phyloP scores from a whole-genome alignment of 2,888 invertebrate genomes.

The Eueremaeus valkanovi region DNA sequence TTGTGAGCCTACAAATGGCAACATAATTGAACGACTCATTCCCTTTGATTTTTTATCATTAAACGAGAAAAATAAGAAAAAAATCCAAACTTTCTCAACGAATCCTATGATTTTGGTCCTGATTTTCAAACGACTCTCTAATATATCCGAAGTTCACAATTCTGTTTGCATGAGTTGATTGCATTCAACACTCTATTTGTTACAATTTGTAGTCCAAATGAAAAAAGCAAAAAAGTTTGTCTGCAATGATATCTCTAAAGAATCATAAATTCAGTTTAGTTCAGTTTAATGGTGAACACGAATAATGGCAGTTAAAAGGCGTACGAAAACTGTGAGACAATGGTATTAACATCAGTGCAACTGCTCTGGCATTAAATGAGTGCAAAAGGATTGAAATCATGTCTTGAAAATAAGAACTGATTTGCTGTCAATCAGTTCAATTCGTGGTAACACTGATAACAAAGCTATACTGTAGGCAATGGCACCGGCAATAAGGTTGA shows the following conservation, averaged over 20 bases:
- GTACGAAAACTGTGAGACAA: background rate
- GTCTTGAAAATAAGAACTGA: background rate
- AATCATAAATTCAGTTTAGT: slow-evolving; percentile 25
- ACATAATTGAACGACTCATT: slow-evolving; percentile 18
- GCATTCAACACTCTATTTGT: slow-evolving; percentile 20
- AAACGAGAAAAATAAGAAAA: background rate
- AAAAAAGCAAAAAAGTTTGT: background rate
- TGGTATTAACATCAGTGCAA: background rate
- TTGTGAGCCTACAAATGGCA: background rate
- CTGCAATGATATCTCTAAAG: slow-evolving; percentile 25
- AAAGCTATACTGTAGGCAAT: background rate
- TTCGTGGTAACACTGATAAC: slow-evolving; percentile 25
- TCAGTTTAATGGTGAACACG: background rate
- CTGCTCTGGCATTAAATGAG: background rate
- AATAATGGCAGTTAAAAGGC: background rate
- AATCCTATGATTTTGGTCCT: too few species aligned
- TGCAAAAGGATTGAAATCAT: background rate
- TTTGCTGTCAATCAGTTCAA: background rate
- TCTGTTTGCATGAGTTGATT: background rate
- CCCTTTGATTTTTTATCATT: background rate
- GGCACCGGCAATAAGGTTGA: slow-evolving; percentile 1
- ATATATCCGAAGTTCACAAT: background rate
- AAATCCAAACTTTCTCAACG: too few species aligned
- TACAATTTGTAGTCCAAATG: background rate
- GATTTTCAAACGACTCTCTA: too few species aligned